Base-by-base conservation (phyloP, 2,888 invertebrate species). In the Panzeria rudis region DNA sequence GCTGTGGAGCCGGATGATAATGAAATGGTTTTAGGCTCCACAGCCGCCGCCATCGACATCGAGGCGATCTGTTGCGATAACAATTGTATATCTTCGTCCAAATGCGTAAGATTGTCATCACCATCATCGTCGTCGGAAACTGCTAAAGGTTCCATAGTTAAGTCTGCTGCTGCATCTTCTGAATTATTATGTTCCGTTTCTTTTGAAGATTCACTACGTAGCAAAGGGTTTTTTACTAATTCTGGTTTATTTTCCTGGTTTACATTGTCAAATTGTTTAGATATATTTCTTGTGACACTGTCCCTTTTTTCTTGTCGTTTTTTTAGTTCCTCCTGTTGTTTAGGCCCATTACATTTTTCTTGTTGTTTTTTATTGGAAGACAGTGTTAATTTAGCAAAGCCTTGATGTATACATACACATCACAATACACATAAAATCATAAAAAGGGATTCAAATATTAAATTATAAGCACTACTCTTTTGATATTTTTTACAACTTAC, bases 371-470 rank as follows among this genome's bases (percentile, higher is more conserved):
- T 90, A 41, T 87, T 89, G 1, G 92, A 91, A 3, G 92, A 91
- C 3, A 92, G 88, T n/a, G 92, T 92, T 50, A 92, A 86, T 86
- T 92, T 92, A 1, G 91, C 88, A 72, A 92, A 92, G 86, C 90
- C 90, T 90, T 62, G 9, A 29, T 17, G n/a, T 13, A 56, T n/a
- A 38, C 50, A 77, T 20, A 64, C 20, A 71, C 25, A 29, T 6
- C 25, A 25, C 9, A 54, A 17, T 32, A 25, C 8, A 2, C 3
- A 35, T 17, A 35, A 0, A 66, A 5, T 3, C 8, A 38, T 6
- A 54, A 41, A 17, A 52, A 38, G 17, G 61, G 5, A 50, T 25
- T 38, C 25, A 17, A 17, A 41, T 25, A 41, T 64, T 32, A 64
- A n/a, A 0, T 54, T 44, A 17, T 6, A 50, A 17, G 20, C 17